Evolutionary conservation across 2,888 invertebrate genomes (phyloP).

Genomic region (Zygaena filipendulae): DNA sequence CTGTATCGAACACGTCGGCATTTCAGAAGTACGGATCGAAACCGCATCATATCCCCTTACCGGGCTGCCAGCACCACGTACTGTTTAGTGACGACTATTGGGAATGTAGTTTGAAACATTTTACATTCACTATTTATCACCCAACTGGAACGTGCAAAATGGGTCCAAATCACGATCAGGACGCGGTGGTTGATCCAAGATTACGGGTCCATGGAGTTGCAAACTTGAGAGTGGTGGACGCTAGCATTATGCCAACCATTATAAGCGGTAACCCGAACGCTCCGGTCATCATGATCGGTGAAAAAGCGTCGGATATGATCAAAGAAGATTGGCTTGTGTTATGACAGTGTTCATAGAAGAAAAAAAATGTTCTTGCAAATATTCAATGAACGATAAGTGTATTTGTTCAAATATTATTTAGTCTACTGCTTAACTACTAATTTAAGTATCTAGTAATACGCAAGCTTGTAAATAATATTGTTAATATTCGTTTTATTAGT

Average conservation of each 20-base stretch:
- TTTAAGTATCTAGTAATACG: no score
- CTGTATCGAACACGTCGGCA: conserved; percentile 80
- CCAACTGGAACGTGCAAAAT: conserved; percentile 88
- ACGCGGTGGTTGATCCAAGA: conserved; percentile 83
- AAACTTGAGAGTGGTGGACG: conserved; percentile 82
- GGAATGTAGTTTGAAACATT: conserved; percentile 86
- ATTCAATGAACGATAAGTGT: conserved; percentile 12
- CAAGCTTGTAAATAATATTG: conserved; percentile 10
- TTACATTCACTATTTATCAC: conserved; percentile 86
- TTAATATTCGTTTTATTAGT: conserved; percentile 4
- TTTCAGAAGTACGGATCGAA: conserved; percentile 85
- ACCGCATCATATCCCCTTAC: conserved; percentile 82
- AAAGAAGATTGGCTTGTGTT: conserved; percentile 83
- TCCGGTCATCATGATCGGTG: conserved; percentile 90
- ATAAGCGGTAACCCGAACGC: conserved; percentile 93
- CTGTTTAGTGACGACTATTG: conserved; percentile 86
- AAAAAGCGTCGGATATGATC: conserved; percentile 90
- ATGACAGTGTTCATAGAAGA: conserved; percentile 43
- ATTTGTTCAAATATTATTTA: no score
- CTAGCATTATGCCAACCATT: conserved; percentile 90
- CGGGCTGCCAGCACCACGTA: conserved; percentile 79
- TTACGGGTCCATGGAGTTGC: conserved; percentile 82
- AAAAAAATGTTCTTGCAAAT: conserved; percentile 8
- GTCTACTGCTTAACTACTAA: no score
- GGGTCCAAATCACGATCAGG: conserved; percentile 81